Percentiles rank a stretch among this genome's conserved stretches.
Conservation (phyloP, 2,113 vertebrate species). For the Oncorhynchus gorbuscha region DNA sequence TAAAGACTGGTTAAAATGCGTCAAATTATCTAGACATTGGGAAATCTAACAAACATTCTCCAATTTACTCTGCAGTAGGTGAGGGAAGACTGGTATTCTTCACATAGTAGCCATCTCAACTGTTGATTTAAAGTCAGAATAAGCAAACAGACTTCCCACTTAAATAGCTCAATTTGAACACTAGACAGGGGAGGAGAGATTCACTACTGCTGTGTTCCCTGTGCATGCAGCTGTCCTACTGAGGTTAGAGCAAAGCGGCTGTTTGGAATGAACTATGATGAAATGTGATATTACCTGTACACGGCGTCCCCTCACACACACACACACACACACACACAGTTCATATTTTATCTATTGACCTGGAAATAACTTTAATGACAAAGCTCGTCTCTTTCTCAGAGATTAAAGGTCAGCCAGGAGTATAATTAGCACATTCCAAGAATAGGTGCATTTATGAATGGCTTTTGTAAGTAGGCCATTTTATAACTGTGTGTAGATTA, state of each 20-base stretch:
- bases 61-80: slow-evolving; percentile 72
- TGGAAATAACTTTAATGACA: neutral
- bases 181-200: neutral
- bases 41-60: neutral
- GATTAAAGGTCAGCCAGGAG: neutral
- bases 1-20: too few species aligned
- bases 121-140: slow-evolving; percentile 18
- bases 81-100: slow-evolving; percentile 69
- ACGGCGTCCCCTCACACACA: neutral
- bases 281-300: slow-evolving; percentile 11
- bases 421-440: too few species aligned
- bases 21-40: too few species aligned
- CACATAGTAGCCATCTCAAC: slow-evolving; percentile 70
- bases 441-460: too few species aligned
- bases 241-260: slow-evolving; percentile 45
- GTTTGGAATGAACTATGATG: neutral
- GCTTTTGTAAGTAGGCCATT: neutral
- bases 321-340: neutral
- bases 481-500: too few species aligned
- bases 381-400: neutral
- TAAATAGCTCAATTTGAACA: neutral
- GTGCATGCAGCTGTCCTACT: slow-evolving; percentile 43
- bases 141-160: neutral
- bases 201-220: slow-evolving; percentile 8
- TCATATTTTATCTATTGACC: too few species aligned